phyloP scores from a whole-genome alignment of 2,797 vertebrate species.

The Typhlichthys eigenmanni region DNA sequence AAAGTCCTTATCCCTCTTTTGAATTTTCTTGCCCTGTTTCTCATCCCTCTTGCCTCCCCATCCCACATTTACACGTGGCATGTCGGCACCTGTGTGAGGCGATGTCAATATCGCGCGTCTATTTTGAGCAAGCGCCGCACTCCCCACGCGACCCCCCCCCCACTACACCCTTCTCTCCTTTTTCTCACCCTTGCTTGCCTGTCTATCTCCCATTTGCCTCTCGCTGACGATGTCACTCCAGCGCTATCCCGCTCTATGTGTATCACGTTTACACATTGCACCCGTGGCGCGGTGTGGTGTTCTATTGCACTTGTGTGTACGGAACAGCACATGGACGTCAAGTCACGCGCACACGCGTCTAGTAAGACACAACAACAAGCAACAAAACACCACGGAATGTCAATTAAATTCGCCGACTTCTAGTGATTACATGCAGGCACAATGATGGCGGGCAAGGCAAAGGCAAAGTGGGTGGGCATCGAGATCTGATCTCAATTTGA shows the following conservation, averaged over 20 bases:
- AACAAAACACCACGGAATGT: too few species aligned
- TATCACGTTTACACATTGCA: background rate
- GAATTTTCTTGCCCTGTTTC: background rate
- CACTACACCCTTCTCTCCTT: background rate
- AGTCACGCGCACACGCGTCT: slow-evolving; percentile 18
- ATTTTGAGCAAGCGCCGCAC: slow-evolving; percentile 23
- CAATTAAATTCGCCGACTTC: too few species aligned
- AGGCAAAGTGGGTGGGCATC: too few species aligned
- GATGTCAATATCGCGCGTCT: slow-evolving; percentile 31
- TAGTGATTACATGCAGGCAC: too few species aligned
- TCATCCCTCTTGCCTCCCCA: background rate
- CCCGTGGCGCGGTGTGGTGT: too few species aligned
- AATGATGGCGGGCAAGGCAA: too few species aligned
- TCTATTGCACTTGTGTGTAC: slow-evolving; percentile 7
- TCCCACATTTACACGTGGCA: slow-evolving; percentile 23
- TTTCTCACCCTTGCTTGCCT: background rate
- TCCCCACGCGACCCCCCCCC: slow-evolving; percentile 15
- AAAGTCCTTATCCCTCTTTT: background rate
- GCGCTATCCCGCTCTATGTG: background rate
- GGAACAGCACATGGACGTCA: slow-evolving; percentile 6
- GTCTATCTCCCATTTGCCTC: background rate
- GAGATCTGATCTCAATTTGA: too few species aligned
- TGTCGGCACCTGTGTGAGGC: slow-evolving; percentile 30
- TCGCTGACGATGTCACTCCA: background rate
- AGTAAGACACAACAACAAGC: slow-evolving; percentile 3